phyloP scores from a whole-genome alignment of 2,797 vertebrate species.

The Rousettus madagascariensis region DNA sequence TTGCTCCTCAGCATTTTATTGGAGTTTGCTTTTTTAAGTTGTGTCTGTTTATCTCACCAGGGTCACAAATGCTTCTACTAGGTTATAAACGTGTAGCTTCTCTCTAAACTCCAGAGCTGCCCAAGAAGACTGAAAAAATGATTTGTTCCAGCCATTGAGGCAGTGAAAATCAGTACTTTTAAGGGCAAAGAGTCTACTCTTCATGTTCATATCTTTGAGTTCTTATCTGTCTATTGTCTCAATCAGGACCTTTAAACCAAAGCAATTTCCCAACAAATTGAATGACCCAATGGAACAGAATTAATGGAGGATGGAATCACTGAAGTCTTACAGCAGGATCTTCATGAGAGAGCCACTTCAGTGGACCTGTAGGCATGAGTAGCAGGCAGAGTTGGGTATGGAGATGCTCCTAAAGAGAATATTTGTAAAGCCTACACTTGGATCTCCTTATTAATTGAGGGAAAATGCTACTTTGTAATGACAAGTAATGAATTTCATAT shows the following conservation, averaged over 20 bases:
- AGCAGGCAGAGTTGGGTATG: neutral
- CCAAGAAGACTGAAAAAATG: conserved; percentile 7
- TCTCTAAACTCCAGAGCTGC: neutral
- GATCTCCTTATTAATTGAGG: neutral
- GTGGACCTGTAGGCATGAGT: too few species aligned
- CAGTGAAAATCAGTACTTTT: neutral
- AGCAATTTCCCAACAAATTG: neutral
- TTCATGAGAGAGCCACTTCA: neutral
- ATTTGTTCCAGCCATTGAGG: neutral
- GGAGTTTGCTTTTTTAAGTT: neutral
- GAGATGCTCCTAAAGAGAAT: neutral
- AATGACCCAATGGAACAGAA: neutral
- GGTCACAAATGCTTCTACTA: conserved; percentile 25
- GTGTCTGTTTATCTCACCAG: conserved; percentile 1
- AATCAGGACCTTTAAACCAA: neutral
- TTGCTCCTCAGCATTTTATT: conserved; percentile 27
- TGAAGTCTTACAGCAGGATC: neutral
- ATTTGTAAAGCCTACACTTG: neutral
- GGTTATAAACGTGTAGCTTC: neutral
- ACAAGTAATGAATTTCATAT: neutral
- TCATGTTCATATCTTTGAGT: neutral
- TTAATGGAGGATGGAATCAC: neutral
- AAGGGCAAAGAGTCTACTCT: neutral
- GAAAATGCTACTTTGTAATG: neutral
- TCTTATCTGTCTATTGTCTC: neutral